A percentile compares a stretch with the other conserved stretches of the same genome.
phyloP scores from a whole-genome alignment of 2,113 vertebrate genomes.

The Mesitornis unicolor region DNA sequence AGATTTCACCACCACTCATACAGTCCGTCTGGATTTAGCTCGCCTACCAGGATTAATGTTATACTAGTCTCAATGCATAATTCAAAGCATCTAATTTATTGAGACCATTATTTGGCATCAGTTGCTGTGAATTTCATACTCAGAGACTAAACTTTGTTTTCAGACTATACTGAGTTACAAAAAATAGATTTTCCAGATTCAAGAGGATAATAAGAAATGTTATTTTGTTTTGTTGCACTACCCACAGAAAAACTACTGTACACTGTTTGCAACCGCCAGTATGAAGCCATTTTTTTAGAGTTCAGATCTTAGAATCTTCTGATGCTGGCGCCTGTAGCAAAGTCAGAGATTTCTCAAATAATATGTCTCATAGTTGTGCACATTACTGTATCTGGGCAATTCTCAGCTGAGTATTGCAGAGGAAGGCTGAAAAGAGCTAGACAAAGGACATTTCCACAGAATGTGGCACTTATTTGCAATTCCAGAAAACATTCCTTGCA shows the following conservation, averaged over 20 bases:
- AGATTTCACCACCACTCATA: background rate
- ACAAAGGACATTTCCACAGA: background rate
- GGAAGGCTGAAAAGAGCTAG: background rate
- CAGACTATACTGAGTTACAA: background rate
- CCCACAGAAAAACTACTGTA: background rate
- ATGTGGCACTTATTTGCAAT: background rate
- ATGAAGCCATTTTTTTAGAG: background rate
- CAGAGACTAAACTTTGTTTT: background rate
- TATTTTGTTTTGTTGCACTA: background rate
- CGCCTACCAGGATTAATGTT: background rate
- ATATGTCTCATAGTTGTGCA: background rate
- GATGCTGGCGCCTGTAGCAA: background rate
- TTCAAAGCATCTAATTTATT: background rate
- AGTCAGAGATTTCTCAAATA: slow-evolving; percentile 31
- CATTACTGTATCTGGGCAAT: background rate
- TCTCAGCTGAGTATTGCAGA: background rate
- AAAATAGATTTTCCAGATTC: background rate
- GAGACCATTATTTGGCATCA: background rate
- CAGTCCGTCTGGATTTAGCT: background rate
- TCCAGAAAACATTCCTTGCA: slow-evolving; percentile 4
- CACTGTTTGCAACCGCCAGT: background rate
- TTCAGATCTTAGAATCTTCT: background rate
- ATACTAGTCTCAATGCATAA: background rate
- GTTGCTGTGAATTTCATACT: background rate
- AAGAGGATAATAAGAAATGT: background rate